Base-by-base conservation (phyloP, 2,797 vertebrate genomes). In the Macropodus opercularis region DNA sequence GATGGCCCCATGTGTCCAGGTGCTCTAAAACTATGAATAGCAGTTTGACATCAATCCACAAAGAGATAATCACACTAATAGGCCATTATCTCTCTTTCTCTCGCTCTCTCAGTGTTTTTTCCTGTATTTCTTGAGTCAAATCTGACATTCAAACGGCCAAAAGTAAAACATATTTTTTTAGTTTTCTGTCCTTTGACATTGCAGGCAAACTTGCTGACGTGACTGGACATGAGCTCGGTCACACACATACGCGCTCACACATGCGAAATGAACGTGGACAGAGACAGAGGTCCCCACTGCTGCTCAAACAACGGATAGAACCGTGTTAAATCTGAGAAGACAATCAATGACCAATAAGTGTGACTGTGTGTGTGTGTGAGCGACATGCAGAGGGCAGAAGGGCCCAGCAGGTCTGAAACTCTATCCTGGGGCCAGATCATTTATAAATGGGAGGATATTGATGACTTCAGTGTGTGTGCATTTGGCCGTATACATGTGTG, bases 361-460 rank as follows among this genome's bases (percentile, higher is more conserved):
- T 64, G 56, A 48, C 40, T 58, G 56, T 59, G 56, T 71, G 71
- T 48, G 75, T 71, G 42, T 74, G 39, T 56, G 73, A 67, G 74
- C 36, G 73, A 79, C 76, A 80, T 63, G 68, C 64, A 75, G 65
- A 79, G 81, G 69, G 69, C 76, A 86, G 79, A 85, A 75, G 79
- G 78, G 69, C 77, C 84, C 87, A 85, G 83, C 85, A 89, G 88
- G 84, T 84, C 78, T 27, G 94, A 94, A 95, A 96, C 89, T 75
- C 8, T 66, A 95, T 56, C 82, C 85, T 1, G 34, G 89, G 89
- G 87, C 90, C 94, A 94, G 94, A 94, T 96, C 94, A 94, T 94
- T 93, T 90, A 90, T 89, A 92, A 92, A 92, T 88, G 88, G 86
- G 85, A 81, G 75, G 88, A 93, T 94, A 92, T 93, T 92, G 92